Evolutionary conservation across 2,797 vertebrate genomes (phyloP).

Genomic region (Decapterus maruadsi): DNA sequence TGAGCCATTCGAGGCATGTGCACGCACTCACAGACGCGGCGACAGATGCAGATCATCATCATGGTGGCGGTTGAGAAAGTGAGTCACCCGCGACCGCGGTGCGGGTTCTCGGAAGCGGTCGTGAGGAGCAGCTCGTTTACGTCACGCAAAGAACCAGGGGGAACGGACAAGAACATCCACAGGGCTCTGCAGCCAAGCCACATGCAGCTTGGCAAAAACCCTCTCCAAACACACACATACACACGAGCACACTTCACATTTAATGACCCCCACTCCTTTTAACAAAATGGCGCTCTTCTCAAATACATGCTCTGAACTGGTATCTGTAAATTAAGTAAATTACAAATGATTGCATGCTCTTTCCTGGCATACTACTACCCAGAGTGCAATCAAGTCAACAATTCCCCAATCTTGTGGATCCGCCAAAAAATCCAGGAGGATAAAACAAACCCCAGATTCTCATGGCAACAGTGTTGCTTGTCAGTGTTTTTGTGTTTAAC

Average conservation of each 20-base stretch:
- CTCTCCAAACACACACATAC: slow-evolving; percentile 6
- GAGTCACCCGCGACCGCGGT: slow-evolving; percentile 12
- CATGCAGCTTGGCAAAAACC: slow-evolving; percentile 46
- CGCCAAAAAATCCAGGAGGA: slow-evolving; percentile 27
- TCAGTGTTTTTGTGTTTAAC: slow-evolving; percentile 29
- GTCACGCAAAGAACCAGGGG: slow-evolving; percentile 19
- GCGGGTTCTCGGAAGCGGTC: slow-evolving; percentile 1
- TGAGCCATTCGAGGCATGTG: slow-evolving; percentile 18
- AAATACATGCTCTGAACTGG: slow-evolving; percentile 42
- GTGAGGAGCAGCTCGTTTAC: slow-evolving; percentile 13
- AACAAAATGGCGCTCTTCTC: slow-evolving; percentile 46
- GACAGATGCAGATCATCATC: slow-evolving; percentile 18
- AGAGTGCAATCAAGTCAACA: slow-evolving; percentile 71
- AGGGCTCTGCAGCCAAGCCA: slow-evolving; percentile 29
- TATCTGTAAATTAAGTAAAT: slow-evolving; percentile 75
- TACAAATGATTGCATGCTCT: slow-evolving; percentile 72
- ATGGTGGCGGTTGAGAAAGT: background rate
- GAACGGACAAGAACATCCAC: slow-evolving; percentile 1
- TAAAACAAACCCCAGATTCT: slow-evolving; percentile 43
- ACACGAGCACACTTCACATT: slow-evolving; percentile 50
- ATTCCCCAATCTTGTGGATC: slow-evolving; percentile 52
- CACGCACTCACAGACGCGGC: slow-evolving; percentile 9
- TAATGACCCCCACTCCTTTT: slow-evolving; percentile 66
- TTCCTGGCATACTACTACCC: slow-evolving; percentile 53
- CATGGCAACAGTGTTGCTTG: slow-evolving; percentile 37